phyloP scores from a whole-genome alignment of 2,888 invertebrate species.

The Opisthograptis luteolata region DNA sequence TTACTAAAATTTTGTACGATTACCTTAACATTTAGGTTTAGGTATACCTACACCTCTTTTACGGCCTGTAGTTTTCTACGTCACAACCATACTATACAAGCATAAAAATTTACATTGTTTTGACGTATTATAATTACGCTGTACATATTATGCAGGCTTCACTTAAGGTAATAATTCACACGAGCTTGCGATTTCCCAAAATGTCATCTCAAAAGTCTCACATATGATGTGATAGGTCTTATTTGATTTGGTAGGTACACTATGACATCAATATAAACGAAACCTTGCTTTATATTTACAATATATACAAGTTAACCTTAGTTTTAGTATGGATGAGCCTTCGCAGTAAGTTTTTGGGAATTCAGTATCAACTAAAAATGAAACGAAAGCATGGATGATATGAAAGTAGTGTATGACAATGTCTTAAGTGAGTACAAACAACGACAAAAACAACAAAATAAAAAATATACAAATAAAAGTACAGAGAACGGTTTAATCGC shows the following conservation, averaged over 20 bases:
- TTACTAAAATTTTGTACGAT: background rate
- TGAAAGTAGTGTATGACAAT: too few relatives aligned
- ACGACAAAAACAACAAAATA: too few relatives aligned
- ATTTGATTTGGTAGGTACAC: background rate
- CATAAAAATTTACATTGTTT: background rate
- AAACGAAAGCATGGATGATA: too few relatives aligned
- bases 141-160: too few relatives aligned
- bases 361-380: too few relatives aligned
- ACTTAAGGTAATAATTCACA: background rate
- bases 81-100: background rate
- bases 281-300: slow-evolving; percentile 3
- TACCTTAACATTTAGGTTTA: too few relatives aligned
- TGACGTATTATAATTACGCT: background rate
- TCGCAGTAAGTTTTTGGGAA: too few relatives aligned
- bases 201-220: background rate
- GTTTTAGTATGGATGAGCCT: too few relatives aligned
- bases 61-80: background rate
- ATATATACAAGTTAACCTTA: slow-evolving; percentile 1
- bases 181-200: slow-evolving; percentile 3
- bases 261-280: slow-evolving; percentile 16
- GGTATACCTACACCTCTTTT: background rate
- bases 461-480: too few relatives aligned
- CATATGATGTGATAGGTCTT: too few relatives aligned
- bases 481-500: too few relatives aligned
- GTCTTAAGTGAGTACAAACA: too few relatives aligned